phyloP scores from a whole-genome alignment of 2,113 vertebrate genomes.

The Eulemur macaco region DNA sequence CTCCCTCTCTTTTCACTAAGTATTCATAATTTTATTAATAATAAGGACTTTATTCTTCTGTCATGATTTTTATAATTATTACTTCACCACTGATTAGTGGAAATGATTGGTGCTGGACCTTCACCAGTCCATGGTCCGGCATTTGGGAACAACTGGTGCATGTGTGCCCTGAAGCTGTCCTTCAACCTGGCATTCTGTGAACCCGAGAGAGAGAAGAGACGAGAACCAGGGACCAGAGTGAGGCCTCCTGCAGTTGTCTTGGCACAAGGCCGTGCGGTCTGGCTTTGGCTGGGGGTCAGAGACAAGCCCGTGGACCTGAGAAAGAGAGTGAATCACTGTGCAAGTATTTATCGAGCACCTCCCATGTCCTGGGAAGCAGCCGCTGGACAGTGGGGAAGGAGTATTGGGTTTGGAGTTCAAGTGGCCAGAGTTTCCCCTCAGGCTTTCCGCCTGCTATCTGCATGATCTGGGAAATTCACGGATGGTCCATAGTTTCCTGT shows the following conservation, averaged over 20 bases:
- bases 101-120: not conserved
- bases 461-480: not conserved
- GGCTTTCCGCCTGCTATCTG: not conserved
- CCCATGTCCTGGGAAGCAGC: constrained; percentile 29
- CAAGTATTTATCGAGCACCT: constrained; percentile 51
- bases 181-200: not conserved
- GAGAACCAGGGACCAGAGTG: not conserved
- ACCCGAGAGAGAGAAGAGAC: not conserved
- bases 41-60: not conserved
- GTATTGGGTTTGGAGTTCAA: not conserved
- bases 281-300: constrained; percentile 48
- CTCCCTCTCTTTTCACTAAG: not conserved
- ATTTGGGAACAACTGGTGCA: not conserved
- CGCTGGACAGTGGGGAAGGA: not conserved
- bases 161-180: not conserved
- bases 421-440: not conserved
- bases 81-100: not conserved
- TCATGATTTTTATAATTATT: not conserved
- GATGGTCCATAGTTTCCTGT: not conserved
- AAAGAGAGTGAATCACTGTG: constrained; percentile 41
- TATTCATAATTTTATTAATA: constrained; percentile 40
- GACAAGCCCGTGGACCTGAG: constrained; percentile 49
- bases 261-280: constrained; percentile 1
- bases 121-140: not conserved
- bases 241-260: constrained; percentile 46